Percentiles rank a stretch among this genome's conserved stretches.
These are phyloP conservation scores for Drosophila paranaensis DNA, from an alignment of 2,888 invertebrate species.

Conservation along the genomic window DNA sequence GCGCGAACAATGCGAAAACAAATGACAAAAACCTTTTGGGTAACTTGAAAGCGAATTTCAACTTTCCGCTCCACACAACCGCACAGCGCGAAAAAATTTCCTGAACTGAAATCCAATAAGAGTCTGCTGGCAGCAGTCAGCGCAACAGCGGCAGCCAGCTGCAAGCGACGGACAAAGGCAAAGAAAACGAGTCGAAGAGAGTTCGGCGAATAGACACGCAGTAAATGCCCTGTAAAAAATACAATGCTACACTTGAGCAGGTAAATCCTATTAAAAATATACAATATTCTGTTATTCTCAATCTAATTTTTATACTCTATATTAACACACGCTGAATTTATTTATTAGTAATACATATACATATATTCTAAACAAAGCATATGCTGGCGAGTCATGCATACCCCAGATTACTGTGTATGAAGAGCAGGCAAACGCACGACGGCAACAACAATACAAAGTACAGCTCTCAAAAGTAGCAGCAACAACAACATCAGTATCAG, in stretches of 20 bases:
- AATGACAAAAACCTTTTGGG: slow-evolving; percentile 55
- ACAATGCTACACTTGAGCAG: no score
- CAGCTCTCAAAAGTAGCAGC: slow-evolving; percentile 36
- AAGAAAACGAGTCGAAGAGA: slow-evolving; percentile 36
- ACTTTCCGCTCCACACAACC: slow-evolving; percentile 74
- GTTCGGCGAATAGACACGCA: not conserved
- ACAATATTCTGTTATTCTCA: not conserved
- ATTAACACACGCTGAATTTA: not conserved
- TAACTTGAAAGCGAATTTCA: slow-evolving; percentile 68
- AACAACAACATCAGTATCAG: slow-evolving; percentile 34
- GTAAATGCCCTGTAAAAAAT: slow-evolving; percentile 19
- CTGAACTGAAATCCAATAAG: slow-evolving; percentile 69
- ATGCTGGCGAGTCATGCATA: not conserved
- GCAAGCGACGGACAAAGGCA: slow-evolving; percentile 42
- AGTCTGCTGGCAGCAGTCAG: slow-evolving; percentile 42
- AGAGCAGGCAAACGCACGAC: slow-evolving; percentile 44
- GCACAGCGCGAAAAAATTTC: slow-evolving; percentile 68
- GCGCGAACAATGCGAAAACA: slow-evolving; percentile 55
- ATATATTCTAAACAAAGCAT: no score
- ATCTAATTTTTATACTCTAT: not conserved
- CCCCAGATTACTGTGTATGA: slow-evolving; percentile 19
- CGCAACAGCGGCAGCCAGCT: slow-evolving; percentile 40
- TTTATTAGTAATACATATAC: not conserved
- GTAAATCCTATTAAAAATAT: not conserved
- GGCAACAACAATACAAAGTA: slow-evolving; percentile 37